Conservation (phyloP, 2,797 vertebrate species). For the Clarias fuscus region DNA sequence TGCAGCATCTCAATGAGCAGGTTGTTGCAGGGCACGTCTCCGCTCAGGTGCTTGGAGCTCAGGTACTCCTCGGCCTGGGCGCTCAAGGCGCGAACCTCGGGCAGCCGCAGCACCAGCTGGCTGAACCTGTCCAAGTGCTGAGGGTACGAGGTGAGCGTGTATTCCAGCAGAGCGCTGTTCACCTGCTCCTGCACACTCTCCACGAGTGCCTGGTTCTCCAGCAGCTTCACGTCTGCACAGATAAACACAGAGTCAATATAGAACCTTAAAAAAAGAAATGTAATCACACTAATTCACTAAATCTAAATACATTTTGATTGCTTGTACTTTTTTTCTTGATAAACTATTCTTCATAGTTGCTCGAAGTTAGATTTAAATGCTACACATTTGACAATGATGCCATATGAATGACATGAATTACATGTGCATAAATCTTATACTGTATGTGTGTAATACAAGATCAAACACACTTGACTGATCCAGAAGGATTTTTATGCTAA, state of each 20-base stretch:
- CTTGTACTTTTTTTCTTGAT: not conserved
- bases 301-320: not conserved
- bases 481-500: not conserved
- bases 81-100: conserved; percentile 95
- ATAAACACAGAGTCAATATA: not conserved
- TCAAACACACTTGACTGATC: not conserved
- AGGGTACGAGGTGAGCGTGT: conserved; percentile 82
- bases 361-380: not conserved
- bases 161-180: conserved; percentile 93
- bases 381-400: not conserved
- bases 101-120: conserved; percentile 92
- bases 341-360: not conserved
- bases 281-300: not conserved
- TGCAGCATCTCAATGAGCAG: conserved; percentile 99
- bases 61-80: conserved; percentile 98
- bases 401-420: too few relatives aligned
- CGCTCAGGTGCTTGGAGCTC: conserved; percentile 98
- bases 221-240: conserved; percentile 90
- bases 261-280: not conserved
- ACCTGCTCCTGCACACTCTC: conserved; percentile 98
- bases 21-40: conserved; percentile 98
- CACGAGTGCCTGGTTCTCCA: conserved; percentile 97
- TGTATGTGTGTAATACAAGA: not conserved
- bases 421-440: not conserved
- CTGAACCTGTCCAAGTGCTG: conserved; percentile 97